phyloP scores from a whole-genome alignment of 2,888 invertebrate genomes.

The Noctua janthina region DNA sequence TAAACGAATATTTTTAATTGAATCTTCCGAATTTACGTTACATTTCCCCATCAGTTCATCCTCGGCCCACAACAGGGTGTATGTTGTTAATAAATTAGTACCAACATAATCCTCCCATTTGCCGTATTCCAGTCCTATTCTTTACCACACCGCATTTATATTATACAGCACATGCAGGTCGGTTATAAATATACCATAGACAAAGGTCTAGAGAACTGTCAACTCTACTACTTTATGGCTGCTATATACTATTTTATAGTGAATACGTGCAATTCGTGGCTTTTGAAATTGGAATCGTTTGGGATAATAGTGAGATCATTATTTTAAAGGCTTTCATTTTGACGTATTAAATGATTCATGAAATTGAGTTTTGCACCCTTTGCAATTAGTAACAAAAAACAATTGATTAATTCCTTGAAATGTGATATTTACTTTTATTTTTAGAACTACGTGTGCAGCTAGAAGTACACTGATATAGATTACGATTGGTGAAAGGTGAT shows the following conservation, averaged over 20 bases:
- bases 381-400: neutral
- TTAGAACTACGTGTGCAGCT: neutral
- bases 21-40: neutral
- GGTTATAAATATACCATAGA: constrained; percentile 46
- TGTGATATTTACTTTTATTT: neutral
- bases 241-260: constrained; percentile 32
- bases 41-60: neutral
- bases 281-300: constrained; percentile 44
- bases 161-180: neutral
- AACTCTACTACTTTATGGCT: constrained; percentile 39
- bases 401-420: neutral
- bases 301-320: constrained; percentile 23
- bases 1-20: too few relatives aligned
- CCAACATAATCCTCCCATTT: neutral
- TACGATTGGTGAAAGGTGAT: too few relatives aligned
- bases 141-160: neutral
- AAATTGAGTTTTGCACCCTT: constrained; percentile 3
- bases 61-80: neutral
- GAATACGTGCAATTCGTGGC: constrained; percentile 32
- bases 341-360: neutral
- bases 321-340: constrained; percentile 6
- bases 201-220: constrained; percentile 36
- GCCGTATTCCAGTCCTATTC: neutral
- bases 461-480: neutral
- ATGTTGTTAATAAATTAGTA: neutral